Evolutionary conservation across 2,113 vertebrate species (phyloP).

Genomic region (Coturnix japonica): DNA sequence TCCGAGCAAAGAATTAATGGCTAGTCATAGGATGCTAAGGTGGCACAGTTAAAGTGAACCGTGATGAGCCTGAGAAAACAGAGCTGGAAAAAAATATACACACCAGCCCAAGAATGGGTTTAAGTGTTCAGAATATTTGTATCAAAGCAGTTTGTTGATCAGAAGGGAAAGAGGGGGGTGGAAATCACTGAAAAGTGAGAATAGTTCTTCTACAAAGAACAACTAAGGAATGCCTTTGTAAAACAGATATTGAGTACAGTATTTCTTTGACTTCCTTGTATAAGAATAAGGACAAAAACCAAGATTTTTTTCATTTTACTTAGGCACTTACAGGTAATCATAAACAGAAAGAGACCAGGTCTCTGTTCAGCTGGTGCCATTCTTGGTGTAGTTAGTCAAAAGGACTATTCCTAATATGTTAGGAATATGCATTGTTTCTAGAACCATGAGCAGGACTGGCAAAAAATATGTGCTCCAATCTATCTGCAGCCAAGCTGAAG

Average conservation of each 20-base stretch:
- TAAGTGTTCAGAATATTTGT: neutral
- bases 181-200: neutral
- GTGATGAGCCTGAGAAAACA: neutral
- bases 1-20: neutral
- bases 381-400: neutral
- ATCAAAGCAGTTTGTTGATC: neutral
- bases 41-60: neutral
- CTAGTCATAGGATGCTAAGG: neutral
- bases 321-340: neutral
- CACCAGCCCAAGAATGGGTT: neutral
- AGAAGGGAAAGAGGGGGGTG: neutral
- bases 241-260: neutral
- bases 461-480: neutral
- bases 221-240: neutral
- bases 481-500: neutral
- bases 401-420: neutral
- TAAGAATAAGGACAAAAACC: neutral
- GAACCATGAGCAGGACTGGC: neutral
- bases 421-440: neutral
- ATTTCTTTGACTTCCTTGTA: neutral
- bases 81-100: neutral
- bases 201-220: neutral
- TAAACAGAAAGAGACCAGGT: neutral
- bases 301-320: neutral
- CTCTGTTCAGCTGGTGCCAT: neutral